Conservation (phyloP, 2,113 vertebrate species). For the Tupaia tana region DNA sequence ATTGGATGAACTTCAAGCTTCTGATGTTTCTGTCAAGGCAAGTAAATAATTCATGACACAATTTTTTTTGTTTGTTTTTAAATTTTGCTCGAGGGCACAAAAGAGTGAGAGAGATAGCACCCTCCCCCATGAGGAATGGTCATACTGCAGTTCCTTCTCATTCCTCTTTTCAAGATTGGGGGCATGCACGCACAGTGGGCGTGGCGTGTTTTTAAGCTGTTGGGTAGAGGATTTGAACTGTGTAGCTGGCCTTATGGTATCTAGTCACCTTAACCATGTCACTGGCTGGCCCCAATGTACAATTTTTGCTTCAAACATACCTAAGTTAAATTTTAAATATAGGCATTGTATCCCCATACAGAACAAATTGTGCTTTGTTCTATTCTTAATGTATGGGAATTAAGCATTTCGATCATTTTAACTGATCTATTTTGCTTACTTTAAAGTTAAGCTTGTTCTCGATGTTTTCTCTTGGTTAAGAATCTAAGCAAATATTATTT, state of each 20-base stretch:
- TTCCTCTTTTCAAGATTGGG: too few species aligned
- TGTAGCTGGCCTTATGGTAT: too few species aligned
- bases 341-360: not conserved
- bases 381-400: not conserved
- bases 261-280: too few species aligned
- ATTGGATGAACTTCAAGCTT: constrained; percentile 95
- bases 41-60: constrained; percentile 50
- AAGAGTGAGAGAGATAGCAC: too few species aligned
- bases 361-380: not conserved
- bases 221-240: too few species aligned
- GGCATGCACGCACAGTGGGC: too few species aligned
- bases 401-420: not conserved
- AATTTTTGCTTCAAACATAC: not conserved
- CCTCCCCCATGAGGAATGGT: too few species aligned
- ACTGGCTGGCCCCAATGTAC: not conserved
- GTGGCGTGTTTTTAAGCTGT: too few species aligned
- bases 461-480: constrained; percentile 33
- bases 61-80: too few species aligned
- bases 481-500: not conserved
- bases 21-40: constrained; percentile 95
- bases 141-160: too few species aligned
- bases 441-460: constrained; percentile 28
- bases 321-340: constrained; percentile 11
- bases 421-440: not conserved
- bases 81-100: too few species aligned